Base-by-base conservation (phyloP, 2,888 invertebrate species). In the Nomada fabriciana region DNA sequence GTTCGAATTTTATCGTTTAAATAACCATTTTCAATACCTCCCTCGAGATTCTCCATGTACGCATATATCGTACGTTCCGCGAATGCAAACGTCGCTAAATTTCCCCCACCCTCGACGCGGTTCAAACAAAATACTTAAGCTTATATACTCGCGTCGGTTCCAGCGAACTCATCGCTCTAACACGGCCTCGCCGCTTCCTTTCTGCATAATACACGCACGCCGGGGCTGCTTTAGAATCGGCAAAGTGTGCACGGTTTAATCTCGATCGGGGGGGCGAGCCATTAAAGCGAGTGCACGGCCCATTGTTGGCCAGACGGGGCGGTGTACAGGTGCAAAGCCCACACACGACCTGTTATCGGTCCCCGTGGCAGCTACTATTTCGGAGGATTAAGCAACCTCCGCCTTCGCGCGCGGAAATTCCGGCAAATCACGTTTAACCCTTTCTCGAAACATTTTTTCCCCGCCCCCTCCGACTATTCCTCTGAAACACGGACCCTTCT, bases 281-380 rank as follows among this genome's bases (percentile, higher is more conserved):
- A 81, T 86, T 85, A 83, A 76, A 76, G 76, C 70, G 80, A 83
- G 80, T 81, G 83, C 83, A 78, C 76, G 74, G 76, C 67, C 72
- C 84, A 85, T 82, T 82, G 85, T 85, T 75, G 71, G 79, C 55
- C 61, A 63, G 55, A 43, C 59, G 29, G 69, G 57, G 70, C 64
- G 69, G 71, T 61, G 64, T 75, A 75, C 75, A 86, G 83, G 83
- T 87, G 87, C 60, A 86, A 83, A 85, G 81, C 73, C 76, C 79
- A 79, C 77, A 65, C 72, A 80, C 72, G 73, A 74, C 72, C 77
- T 65, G 85, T 85, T 85, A 85, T 85, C 85, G 85, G 61, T 55
- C 57, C 70, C 55, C 63, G 63, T 76, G 61, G 73, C 64, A 73
- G 72, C 81, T 67, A 74, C 69, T 80, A 80, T 83, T 82, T 87